Base-by-base conservation (phyloP, 2,888 invertebrate species). In the Acleris holmiana region DNA sequence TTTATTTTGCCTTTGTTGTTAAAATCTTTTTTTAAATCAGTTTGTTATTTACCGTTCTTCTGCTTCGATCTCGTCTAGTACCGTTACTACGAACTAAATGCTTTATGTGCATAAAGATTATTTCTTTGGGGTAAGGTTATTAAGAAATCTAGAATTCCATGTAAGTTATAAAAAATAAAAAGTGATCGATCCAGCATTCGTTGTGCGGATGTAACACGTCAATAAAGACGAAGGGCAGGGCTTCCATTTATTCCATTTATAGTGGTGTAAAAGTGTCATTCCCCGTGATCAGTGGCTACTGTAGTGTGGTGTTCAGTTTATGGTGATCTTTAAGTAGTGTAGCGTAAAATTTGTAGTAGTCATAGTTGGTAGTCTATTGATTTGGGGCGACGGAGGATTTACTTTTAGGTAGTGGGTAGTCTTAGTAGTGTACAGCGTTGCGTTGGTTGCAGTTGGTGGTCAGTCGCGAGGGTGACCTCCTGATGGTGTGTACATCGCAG, bases 401-500 rank as follows among this genome's bases (percentile, higher is more conserved):
- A 66, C 66, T 56, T 51, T 66, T 66, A 66, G 44, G n/a, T 56
- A 50, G 57, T 74, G 71, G 68, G 69, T 60, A 62, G 65, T 70
- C 17, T 67, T 61, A 66, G 64, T 67, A 74, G 72, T 68, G 78
- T 80, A 75, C 74, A 72, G 73, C 72, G 70, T 67, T 68, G 71
- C 71, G 71, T 75, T 69, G 82, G 78, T 88, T 91, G 83, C 89
- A 91, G 93, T 91, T 91, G 92, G 89, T 90, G 89, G 89, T 89
- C 84, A 80, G 87, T 82, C 60, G 85, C 79, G 88, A 88, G 88
- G 90, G 91, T 91, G 85, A 83, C 78, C 90, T 89, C 91, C 90
- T 92, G 88, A 97, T 97, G 97, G 96, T 96, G 96, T 96, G 95
- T 96, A 96, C 96, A 95, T 96, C 96, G 96, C 97, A 97, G 97